Evolutionary conservation across 2,888 invertebrate species (phyloP).

Genomic region (Microdon myrmicae): DNA sequence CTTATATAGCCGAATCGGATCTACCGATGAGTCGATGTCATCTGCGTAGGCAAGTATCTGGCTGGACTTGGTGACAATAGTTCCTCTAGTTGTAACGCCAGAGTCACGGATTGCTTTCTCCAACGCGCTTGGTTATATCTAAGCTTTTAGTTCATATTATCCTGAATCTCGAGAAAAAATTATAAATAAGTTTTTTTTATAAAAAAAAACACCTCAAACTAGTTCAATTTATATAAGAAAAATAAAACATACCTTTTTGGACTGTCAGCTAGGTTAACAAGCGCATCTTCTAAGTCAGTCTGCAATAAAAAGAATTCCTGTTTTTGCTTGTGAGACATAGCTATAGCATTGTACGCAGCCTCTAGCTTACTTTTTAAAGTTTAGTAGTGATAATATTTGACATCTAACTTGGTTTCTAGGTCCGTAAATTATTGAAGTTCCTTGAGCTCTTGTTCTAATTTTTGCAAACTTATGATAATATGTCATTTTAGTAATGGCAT

Average conservation of each 20-base stretch:
- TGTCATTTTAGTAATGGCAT: too few relatives aligned
- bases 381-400: conserved; percentile 56
- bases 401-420: conserved; percentile 70
- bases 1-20: too few relatives aligned
- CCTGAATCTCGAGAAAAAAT: too few relatives aligned
- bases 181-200: too few relatives aligned
- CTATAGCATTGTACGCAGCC: conserved; percentile 38
- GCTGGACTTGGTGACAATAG: too few relatives aligned
- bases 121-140: too few relatives aligned
- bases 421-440: conserved; percentile 71
- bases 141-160: too few relatives aligned
- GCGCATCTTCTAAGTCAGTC: conserved; percentile 48
- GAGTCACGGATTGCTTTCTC: too few relatives aligned
- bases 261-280: conserved; percentile 49
- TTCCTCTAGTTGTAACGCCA: too few relatives aligned
- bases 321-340: conserved; percentile 34
- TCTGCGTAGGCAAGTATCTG: too few relatives aligned
- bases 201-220: too few relatives aligned
- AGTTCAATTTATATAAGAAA: conserved; percentile 2
- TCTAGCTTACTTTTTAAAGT: conserved; percentile 53
- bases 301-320: conserved; percentile 33
- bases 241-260: conserved; percentile 54
- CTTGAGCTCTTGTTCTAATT: conserved; percentile 69
- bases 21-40: too few relatives aligned
- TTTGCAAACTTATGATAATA: conserved; percentile 68